Conservation (phyloP, 2,888 invertebrate species). For the Saturnia japonica region DNA sequence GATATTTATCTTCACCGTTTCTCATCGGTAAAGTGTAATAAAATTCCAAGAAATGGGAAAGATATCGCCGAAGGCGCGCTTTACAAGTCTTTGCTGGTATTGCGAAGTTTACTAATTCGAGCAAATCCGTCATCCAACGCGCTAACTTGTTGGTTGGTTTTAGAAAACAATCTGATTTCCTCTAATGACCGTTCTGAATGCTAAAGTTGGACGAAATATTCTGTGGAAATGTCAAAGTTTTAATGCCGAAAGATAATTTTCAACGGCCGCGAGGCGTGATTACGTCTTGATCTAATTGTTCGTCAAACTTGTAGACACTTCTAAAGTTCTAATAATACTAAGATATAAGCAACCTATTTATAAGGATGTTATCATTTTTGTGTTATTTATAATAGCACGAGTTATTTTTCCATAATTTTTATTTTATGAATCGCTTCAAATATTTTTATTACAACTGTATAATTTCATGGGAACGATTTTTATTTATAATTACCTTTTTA, state of each 20-base stretch:
- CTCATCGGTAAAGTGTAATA: neutral
- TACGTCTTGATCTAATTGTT: neutral
- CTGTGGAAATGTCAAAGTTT: neutral
- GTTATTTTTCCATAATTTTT: too few species aligned
- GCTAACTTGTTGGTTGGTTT: conserved; percentile 42
- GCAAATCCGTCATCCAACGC: conserved; percentile 41
- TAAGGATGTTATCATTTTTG: neutral
- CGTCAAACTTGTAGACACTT: neutral
- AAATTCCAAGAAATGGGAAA: conserved; percentile 22
- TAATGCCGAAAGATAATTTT: conserved; percentile 8
- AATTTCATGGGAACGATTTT: too few species aligned
- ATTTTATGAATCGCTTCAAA: too few species aligned
- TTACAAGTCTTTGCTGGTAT: conserved; percentile 44
- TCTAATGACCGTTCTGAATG: conserved; percentile 43
- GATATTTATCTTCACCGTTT: neutral
- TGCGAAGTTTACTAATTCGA: conserved; percentile 47
- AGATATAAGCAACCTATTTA: neutral
- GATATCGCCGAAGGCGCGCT: conserved; percentile 39
- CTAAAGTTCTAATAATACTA: neutral
- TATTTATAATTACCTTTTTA: too few species aligned
- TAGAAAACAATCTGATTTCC: conserved; percentile 52
- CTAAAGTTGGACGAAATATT: conserved; percentile 26
- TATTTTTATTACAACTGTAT: too few species aligned
- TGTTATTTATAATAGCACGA: too few species aligned
- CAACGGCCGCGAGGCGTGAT: neutral